These are phyloP conservation scores for Tonatia bakeri DNA, from an alignment of 2,113 vertebrate genomes.

Conservation along the genomic window DNA sequence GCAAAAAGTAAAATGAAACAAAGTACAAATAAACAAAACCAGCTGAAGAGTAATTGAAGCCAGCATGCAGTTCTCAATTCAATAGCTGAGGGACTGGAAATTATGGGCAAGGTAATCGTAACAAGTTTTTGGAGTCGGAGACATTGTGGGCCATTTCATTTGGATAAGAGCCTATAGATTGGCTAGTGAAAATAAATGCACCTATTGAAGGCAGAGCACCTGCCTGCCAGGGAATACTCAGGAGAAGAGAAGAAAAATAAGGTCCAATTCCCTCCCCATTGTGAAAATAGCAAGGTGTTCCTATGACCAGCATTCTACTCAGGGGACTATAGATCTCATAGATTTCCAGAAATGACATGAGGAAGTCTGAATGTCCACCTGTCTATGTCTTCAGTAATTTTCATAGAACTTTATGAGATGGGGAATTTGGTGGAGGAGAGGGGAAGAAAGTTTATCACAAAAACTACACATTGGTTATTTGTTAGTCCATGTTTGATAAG, in stretches of 20 bases:
- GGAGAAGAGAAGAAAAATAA: not conserved
- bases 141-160: not conserved
- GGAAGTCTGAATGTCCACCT: not conserved
- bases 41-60: not conserved
- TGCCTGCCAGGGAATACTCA: not conserved
- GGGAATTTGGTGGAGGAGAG: too few relatives aligned
- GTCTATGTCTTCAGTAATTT: not conserved
- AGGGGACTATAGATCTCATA: not conserved
- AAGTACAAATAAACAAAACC: not conserved
- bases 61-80: not conserved
- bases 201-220: not conserved
- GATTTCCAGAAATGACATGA: not conserved
- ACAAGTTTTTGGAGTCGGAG: not conserved
- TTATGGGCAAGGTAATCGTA: accelerated
- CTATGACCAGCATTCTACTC: not conserved
- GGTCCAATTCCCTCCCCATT: not conserved
- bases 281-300: not conserved
- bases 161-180: not conserved
- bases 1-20: not conserved
- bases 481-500: not conserved
- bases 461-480: not conserved
- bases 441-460: not conserved
- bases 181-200: not conserved
- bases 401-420: not conserved
- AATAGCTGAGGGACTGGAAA: not conserved